phyloP scores from a whole-genome alignment of 2,888 invertebrate species.

The Ecliptopera silaceata region DNA sequence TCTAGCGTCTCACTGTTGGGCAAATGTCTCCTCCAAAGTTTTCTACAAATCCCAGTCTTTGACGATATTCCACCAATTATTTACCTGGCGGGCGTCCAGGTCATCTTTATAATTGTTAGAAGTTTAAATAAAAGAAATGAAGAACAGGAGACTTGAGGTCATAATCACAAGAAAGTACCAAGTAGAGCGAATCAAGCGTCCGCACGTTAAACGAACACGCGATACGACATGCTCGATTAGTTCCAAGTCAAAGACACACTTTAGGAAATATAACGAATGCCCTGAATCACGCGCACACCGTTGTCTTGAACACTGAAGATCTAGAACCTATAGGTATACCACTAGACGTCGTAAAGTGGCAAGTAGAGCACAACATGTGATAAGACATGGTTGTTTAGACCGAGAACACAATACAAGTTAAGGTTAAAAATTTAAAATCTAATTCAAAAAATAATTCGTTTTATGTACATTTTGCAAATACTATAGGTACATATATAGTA shows the following conservation, averaged over 20 bases:
- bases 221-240: conserved; percentile 25
- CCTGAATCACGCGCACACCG: neutral
- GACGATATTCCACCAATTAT: no score
- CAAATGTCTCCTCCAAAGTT: no score
- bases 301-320: neutral
- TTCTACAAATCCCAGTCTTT: no score
- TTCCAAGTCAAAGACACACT: conserved; percentile 13
- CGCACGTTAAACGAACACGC: conserved; percentile 27
- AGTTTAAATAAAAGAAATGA: no score
- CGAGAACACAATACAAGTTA: neutral
- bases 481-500: no score
- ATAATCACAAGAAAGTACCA: conserved; percentile 67
- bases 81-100: no score
- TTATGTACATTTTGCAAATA: no score
- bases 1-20: no score
- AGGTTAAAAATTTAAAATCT: neutral
- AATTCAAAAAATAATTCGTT: neutral
- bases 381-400: conserved; percentile 15
- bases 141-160: conserved; percentile 29
- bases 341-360: conserved; percentile 53
- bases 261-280: neutral
- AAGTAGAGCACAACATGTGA: conserved; percentile 65
- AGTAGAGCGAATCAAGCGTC: conserved; percentile 63
- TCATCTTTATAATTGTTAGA: no score
- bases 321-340: neutral